These are phyloP conservation scores for Australoheros scitulus DNA, from an alignment of 2,113 vertebrate species.

Conservation along the genomic window DNA sequence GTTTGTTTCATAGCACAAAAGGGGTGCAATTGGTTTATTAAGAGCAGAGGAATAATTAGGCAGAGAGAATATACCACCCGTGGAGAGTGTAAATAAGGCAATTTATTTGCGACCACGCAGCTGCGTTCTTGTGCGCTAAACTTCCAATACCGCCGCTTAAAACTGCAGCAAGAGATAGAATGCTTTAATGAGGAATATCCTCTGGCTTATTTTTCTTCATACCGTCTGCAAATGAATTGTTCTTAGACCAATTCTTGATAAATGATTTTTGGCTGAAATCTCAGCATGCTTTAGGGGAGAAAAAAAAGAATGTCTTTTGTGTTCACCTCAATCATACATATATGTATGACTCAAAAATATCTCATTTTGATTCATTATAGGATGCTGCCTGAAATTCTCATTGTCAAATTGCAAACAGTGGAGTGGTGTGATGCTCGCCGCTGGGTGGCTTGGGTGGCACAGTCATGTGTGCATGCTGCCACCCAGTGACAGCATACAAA, in stretches of 20 bases:
- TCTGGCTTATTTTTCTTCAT: not conserved
- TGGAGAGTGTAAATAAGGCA: conserved; percentile 40
- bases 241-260: not conserved
- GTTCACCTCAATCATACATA: conserved; percentile 38
- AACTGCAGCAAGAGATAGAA: not conserved
- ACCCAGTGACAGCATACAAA: conserved; percentile 37
- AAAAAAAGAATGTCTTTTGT: not conserved
- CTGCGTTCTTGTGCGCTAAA: not conserved
- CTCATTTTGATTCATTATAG: conserved; percentile 45
- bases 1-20: conserved; percentile 9
- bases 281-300: not conserved
- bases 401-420: conserved; percentile 34
- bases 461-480: conserved; percentile 63
- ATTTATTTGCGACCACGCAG: conserved; percentile 31
- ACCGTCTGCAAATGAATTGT: not conserved
- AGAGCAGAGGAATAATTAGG: conserved; percentile 24
- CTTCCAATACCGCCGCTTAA: not conserved
- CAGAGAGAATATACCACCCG: conserved; percentile 32
- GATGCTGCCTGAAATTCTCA: conserved; percentile 48
- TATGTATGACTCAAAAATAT: conserved; percentile 43
- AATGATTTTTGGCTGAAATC: not conserved
- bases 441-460: not conserved
- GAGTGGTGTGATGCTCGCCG: conserved; percentile 7
- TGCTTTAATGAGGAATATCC: not conserved
- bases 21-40: conserved; percentile 34